Evolutionary conservation across 1,140 invertebrate species (phyloP), one percentile per base, ranked within the genome.

Genomic region (Archegozetes longisetosus): DNA sequence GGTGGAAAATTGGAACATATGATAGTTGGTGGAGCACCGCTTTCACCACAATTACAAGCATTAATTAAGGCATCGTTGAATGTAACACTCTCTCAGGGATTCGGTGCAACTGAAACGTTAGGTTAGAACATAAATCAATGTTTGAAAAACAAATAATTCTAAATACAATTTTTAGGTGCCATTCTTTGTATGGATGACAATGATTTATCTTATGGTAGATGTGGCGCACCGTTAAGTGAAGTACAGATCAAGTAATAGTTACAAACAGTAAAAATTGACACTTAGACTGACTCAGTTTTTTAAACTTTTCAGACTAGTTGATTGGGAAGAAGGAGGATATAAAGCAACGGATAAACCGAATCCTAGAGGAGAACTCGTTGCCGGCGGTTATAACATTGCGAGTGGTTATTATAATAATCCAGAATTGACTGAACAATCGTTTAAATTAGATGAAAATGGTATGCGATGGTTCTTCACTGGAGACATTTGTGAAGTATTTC

Each of bases 51-150:
- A 69, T 97, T 93, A 9, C 93, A 98, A 70, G 82, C 86, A 66
- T 94, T 96, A 71, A 88, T 97, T 65, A 86, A 92, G 70, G 82
- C 88, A 60, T 94, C 90, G 70, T 79, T 98, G 24, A 95, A 91
- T 70, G 83, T 86, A 47, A 84, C 84, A 52, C 81, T 98, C 25
- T 80, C 88, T 51, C 89, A 93, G 71, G 95, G 93, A 51, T 98
- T 98, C 75, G 94, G 93, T 9, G 79, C 97, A 24, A 98, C 94
- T 1, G 94, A 98, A 79, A 95, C 90, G 13, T 86, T 84, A 65
- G 93, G 90, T 66, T 63, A 64, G 29, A 64, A 58, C 25, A 66
- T 66, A 12, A 13, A n/a, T 13, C 46, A n/a, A n/a, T 58, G n/a
- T n/a, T n/a, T n/a, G n/a, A n/a, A n/a, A n/a, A n/a, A n/a, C n/a